Percentiles rank a stretch among this genome's conserved stretches.
These are phyloP conservation scores for Myotis myotis DNA, from an alignment of 2,797 vertebrate species.

Conservation along the genomic window DNA sequence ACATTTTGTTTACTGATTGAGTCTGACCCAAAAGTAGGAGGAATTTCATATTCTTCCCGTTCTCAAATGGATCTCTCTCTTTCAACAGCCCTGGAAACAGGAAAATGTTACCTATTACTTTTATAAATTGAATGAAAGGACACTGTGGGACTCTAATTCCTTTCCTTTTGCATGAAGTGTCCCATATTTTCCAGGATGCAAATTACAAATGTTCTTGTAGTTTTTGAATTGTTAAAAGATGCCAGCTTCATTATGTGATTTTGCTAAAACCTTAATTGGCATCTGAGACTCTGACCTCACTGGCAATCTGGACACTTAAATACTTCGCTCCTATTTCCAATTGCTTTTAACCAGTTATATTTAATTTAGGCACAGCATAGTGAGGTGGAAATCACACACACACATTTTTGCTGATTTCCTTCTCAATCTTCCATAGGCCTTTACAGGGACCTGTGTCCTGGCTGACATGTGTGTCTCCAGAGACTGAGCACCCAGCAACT, in stretches of 20 bases:
- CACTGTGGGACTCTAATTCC: neutral
- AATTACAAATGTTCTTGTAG: neutral
- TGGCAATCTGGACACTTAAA: neutral
- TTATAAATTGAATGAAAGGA: neutral
- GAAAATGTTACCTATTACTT: neutral
- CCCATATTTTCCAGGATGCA: neutral
- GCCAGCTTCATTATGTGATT: neutral
- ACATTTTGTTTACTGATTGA: neutral
- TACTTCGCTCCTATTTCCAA: neutral
- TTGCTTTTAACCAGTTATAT: neutral
- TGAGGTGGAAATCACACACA: neutral
- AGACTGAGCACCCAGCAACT: too few species aligned
- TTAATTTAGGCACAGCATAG: neutral
- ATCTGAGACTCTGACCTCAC: neutral
- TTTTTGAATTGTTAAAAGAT: constrained; percentile 25
- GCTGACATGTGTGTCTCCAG: neutral
- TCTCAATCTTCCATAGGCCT: neutral
- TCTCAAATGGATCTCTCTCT: neutral
- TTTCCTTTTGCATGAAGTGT: neutral
- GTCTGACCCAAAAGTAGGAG: neutral
- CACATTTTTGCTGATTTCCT: neutral
- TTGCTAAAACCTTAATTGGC: neutral
- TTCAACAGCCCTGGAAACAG: neutral
- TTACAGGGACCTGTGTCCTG: neutral
- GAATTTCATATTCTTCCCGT: neutral